phyloP scores from a whole-genome alignment of 2,888 invertebrate genomes.

The Trissonchulus latispiculum region DNA sequence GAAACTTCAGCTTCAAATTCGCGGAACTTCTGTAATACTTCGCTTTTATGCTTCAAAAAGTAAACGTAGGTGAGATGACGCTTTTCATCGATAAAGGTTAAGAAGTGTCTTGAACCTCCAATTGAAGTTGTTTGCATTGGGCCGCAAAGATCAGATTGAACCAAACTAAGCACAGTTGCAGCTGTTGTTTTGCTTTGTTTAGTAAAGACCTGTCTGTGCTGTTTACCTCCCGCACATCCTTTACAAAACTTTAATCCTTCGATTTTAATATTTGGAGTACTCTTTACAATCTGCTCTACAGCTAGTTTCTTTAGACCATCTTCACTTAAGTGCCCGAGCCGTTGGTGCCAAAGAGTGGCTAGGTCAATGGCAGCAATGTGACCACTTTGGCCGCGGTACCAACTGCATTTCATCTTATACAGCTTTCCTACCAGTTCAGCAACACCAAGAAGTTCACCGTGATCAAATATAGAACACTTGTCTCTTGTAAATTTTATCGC shows the following conservation, averaged over 20 bases:
- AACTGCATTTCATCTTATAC: constrained; percentile 1
- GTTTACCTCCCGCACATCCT: not conserved
- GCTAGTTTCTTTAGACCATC: not conserved
- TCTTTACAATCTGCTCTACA: not conserved
- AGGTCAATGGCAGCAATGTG: not conserved
- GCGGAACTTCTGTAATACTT: too few species aligned
- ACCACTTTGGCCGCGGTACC: not conserved
- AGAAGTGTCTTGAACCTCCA: not conserved
- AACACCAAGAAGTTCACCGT: not conserved
- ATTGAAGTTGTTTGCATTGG: too few species aligned
- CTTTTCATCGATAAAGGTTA: not conserved
- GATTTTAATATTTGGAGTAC: not conserved
- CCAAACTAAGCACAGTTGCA: not conserved
- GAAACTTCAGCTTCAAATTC: constrained; percentile 9
- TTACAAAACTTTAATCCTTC: not conserved
- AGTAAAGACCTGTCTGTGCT: not conserved
- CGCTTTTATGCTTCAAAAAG: constrained; percentile 7
- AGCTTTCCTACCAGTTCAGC: not conserved
- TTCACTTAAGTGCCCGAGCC: not conserved
- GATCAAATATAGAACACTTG: not conserved
- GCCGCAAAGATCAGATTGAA: not conserved
- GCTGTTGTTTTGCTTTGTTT: not conserved
- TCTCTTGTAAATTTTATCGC: not conserved
- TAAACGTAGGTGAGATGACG: not conserved
- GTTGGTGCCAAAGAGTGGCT: not conserved